These are phyloP conservation scores for Polia nebulosa DNA, from an alignment of 2,888 invertebrate genomes.

Conservation along the genomic window DNA sequence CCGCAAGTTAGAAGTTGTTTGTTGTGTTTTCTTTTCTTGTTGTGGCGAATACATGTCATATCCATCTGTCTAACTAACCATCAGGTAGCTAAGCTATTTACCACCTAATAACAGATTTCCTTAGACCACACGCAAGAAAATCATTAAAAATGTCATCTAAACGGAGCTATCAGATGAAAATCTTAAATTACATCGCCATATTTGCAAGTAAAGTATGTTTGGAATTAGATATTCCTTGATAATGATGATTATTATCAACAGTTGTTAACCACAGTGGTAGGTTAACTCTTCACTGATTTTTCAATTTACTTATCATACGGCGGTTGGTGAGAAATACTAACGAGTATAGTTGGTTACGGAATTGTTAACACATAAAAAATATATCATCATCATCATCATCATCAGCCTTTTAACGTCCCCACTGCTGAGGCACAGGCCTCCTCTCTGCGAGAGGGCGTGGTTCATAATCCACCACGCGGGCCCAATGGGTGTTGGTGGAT, in stretches of 20 bases:
- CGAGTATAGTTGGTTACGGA: slow-evolving; percentile 23
- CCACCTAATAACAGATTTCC: neutral
- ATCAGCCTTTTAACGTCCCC: too few species aligned
- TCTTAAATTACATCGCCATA: neutral
- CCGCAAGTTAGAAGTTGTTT: neutral
- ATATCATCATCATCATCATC: too few species aligned
- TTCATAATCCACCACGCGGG: too few species aligned
- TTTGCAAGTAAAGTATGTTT: slow-evolving; percentile 16
- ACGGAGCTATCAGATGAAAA: slow-evolving; percentile 12
- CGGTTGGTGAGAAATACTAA: slow-evolving; percentile 24
- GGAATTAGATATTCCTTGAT: slow-evolving; percentile 37
- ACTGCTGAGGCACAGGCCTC: too few species aligned
- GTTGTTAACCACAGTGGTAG: slow-evolving; percentile 2
- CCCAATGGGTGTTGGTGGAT: too few species aligned
- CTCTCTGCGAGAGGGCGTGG: too few species aligned
- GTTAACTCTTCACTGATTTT: slow-evolving; percentile 43
- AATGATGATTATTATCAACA: slow-evolving; percentile 23
- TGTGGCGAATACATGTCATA: too few species aligned
- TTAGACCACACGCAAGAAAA: slow-evolving; percentile 13
- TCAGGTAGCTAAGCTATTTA: neutral
- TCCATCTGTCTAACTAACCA: neutral
- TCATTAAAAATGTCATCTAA: slow-evolving; percentile 12
- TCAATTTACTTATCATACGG: slow-evolving; percentile 50
- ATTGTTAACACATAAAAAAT: neutral
- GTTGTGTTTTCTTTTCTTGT: too few species aligned